Evolutionary conservation across 2,113 vertebrate genomes (phyloP).

Genomic region (Epinephelus fuscoguttatus): DNA sequence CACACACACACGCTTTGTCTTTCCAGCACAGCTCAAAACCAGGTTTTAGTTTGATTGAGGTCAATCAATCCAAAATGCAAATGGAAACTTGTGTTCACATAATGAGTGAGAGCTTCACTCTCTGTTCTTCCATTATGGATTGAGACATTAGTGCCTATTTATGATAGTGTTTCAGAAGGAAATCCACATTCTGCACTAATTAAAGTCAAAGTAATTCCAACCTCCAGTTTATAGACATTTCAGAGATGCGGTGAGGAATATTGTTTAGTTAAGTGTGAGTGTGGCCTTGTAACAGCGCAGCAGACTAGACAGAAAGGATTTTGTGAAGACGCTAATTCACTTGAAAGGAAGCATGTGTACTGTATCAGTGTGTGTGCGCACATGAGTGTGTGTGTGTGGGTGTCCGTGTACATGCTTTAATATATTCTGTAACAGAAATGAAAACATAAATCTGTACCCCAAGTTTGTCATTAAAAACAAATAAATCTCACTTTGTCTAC

Average conservation of each 20-base stretch:
- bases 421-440: neutral
- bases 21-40: constrained; percentile 18
- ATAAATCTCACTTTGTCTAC: neutral
- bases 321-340: constrained; percentile 23
- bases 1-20: neutral
- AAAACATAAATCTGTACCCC: neutral
- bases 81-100: constrained; percentile 36
- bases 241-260: constrained; percentile 79
- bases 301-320: constrained; percentile 19
- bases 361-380: neutral
- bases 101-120: constrained; percentile 8
- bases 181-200: constrained; percentile 55
- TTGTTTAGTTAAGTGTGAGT: constrained; percentile 51
- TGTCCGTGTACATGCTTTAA: neutral
- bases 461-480: neutral
- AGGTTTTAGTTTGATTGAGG: constrained; percentile 34
- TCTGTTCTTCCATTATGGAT: constrained; percentile 23
- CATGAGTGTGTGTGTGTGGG: neutral
- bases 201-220: constrained; percentile 46
- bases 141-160: constrained; percentile 39
- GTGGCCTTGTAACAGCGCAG: constrained; percentile 38
- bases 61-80: constrained; percentile 45
- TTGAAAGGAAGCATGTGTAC: constrained; percentile 17
- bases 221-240: constrained; percentile 53
- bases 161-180: constrained; percentile 47